phyloP scores from a whole-genome alignment of 2,113 vertebrate species.

The Gallinago jamesoni region DNA sequence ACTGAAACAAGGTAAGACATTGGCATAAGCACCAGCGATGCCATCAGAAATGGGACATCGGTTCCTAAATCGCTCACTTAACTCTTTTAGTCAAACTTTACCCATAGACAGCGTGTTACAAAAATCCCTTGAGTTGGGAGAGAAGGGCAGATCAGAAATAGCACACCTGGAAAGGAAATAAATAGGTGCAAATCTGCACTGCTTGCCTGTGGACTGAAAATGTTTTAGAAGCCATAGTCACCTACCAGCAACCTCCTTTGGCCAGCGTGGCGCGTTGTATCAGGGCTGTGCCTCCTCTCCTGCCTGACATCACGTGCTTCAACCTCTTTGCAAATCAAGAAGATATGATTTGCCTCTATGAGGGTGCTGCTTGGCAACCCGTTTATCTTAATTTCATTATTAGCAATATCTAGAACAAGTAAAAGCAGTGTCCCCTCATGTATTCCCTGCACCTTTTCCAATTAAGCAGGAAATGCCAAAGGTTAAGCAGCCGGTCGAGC shows the following conservation, averaged over 20 bases:
- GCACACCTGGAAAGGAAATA: not conserved
- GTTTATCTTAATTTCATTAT: not conserved
- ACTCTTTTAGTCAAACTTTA: not conserved
- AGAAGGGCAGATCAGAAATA: not conserved
- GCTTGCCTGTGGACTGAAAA: not conserved
- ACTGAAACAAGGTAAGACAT: not conserved
- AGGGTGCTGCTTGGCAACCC: not conserved
- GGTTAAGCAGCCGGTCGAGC: not conserved
- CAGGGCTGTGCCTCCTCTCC: not conserved
- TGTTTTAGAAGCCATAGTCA: not conserved
- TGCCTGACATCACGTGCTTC: not conserved
- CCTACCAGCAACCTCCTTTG: not conserved
- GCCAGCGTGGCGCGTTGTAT: accelerated
- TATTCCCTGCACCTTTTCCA: not conserved
- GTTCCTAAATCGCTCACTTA: not conserved
- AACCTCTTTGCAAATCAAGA: not conserved
- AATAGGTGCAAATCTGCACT: not conserved
- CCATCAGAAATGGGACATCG: not conserved
- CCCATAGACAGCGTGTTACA: not conserved
- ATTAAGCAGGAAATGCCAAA: not conserved
- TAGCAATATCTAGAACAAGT: not conserved
- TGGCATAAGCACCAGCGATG: not conserved
- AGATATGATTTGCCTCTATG: not conserved
- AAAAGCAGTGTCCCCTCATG: not conserved
- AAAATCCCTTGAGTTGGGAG: not conserved